Percentiles rank a stretch among this genome's conserved stretches.
These are phyloP conservation scores for Glaucidium brasilianum DNA, from an alignment of 2,113 vertebrate genomes.

Conservation along the genomic window DNA sequence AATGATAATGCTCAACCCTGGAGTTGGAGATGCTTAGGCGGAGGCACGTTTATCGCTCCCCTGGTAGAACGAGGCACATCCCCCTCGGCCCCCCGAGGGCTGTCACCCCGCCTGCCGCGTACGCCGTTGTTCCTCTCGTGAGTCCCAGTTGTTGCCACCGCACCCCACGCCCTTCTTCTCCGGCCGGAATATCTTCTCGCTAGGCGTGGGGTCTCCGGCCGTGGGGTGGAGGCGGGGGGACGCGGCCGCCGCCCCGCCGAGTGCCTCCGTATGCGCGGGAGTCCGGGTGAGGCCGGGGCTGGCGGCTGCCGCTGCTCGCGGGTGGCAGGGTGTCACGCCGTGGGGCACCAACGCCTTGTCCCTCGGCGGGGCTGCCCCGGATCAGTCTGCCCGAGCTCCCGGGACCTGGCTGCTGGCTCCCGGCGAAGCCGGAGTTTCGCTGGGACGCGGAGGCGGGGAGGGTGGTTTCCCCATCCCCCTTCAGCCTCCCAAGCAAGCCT, in stretches of 20 bases:
- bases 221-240: too few species aligned
- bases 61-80: not conserved
- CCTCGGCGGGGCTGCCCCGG: not conserved
- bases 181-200: not conserved
- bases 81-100: not conserved
- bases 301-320: not conserved
- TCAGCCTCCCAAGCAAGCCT: not conserved
- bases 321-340: too few species aligned
- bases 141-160: not conserved
- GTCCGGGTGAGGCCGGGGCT: not conserved
- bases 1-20: not conserved
- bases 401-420: not conserved
- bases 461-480: not conserved
- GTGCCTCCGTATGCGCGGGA: not conserved
- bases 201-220: not conserved
- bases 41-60: not conserved
- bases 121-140: accelerated
- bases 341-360: not conserved
- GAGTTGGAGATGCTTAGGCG: not conserved
- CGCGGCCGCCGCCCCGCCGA: not conserved
- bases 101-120: not conserved
- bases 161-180: not conserved
- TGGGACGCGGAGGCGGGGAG: not conserved
- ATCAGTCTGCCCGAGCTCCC: not conserved
- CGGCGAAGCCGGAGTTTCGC: slow-evolving; percentile 6